Evolutionary conservation across 2,113 vertebrate genomes (phyloP), one percentile per base, ranked within the genome.

Genomic region (Ploceus nigricollis): DNA sequence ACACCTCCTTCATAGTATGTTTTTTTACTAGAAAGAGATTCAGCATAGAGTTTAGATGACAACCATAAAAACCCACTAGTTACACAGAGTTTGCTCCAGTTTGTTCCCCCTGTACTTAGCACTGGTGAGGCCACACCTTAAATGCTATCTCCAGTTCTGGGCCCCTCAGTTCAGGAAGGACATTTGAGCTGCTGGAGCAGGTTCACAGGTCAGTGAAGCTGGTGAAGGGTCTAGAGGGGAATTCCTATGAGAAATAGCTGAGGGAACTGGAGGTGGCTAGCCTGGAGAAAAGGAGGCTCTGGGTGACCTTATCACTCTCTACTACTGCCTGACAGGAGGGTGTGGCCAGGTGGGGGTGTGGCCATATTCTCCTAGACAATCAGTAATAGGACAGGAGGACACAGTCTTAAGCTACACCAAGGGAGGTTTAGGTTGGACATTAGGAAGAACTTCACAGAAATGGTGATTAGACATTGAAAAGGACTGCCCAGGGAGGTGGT

Each of bases 161-260:
- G 28, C 11, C 15, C 11, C 12, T 31, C 30, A 61, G 1, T 23
- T 40, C 30, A 61, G 24, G 28, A 66, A 37, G 11, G n/a, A 44
- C 11, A 35, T 0, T 0, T 31, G n/a, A 82, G 24, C 14, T 15
- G 39, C 30, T 35, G n/a, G n/a, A 75, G 24, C 24, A 53, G 9
- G 23, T 60, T 44, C 28, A 53, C 13, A 45, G 13, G 10, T 16
- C 28, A 60, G n/a, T 6, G 31, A 39, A 45, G 30, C 16, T 40
- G 20, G 11, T 30, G 45, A 82, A 51, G 5, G 11, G 16, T 45
- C 39, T 39, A 30, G 45, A 66, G 33, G 37, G 23, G 3, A 72
- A 50, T 25, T 27, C 22, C 22, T 50, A 3, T 2, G 10, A 72
- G 37, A 23, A 75, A 14, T 0, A 1, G 28, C 23, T 58, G 69